Base-by-base conservation (phyloP, 2,797 vertebrate species). In the Euphonia xanthogaster region DNA sequence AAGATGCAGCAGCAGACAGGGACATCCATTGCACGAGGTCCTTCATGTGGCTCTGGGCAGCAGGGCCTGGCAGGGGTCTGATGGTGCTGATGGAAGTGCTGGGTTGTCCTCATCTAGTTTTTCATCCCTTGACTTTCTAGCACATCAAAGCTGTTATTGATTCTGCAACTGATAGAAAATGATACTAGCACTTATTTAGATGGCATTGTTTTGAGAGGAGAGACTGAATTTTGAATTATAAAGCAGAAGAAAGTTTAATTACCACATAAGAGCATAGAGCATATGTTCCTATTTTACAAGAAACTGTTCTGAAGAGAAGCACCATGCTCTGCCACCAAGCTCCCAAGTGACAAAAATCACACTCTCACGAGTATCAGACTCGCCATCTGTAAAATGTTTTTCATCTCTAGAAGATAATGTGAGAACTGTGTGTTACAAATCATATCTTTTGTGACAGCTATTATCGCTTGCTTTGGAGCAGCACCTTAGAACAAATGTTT, bases 271-370 rank as follows among this genome's bases (percentile, higher is more conserved):
- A 95, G 75, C 73, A 80, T 0, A 50, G 62, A 90, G 42, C 95
- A 83, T 95, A 95, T 91, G 93, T 82, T 97, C 94, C 87, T 93
- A 91, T 95, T 91, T 95, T 90, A 61, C 62, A 84, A 78, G 78
- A 75, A 93, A 39, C 22, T 24, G 47, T 65, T 21, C 72, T 50
- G 51, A 81, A 53, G 27, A 78, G 75, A 90, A 91, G 93, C 61
- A 47, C 27, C 21, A 8, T 31, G 84, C 70, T 78, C 77, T 60
- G 91, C 82, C 76, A 90, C 58, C 17, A 42, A 78, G 82, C 70
- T 96, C 70, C 76, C 3, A 6, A 77, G 82, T 25, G 6, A 97
- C 96, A 93, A 75, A 86, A 96, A 83, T 95, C 94, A 93, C 96
- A 94, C 79, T 66, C 89, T 92, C 45, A 39, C 0, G 2, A 86